Evolutionary conservation across 37 sponge, comb jelly and placozoan genomes (phyloP).

Genomic region (Ianthella basta): DNA sequence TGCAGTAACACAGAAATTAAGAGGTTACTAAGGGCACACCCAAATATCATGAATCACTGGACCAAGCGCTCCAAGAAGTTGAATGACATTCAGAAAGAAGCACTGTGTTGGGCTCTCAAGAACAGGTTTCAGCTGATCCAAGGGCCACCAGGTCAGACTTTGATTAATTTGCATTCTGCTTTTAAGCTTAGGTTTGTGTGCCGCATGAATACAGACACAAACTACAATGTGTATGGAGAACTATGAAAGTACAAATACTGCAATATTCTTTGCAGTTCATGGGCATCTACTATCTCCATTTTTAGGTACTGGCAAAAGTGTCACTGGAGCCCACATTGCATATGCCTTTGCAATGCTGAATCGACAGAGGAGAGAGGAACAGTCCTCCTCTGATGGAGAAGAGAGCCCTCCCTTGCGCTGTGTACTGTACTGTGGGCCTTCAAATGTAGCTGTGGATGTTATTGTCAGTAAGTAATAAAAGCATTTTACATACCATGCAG

Average conservation of each 20-base stretch:
- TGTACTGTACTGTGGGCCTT: constrained; percentile 77
- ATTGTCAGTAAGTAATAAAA: constrained; percentile 54
- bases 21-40: background rate
- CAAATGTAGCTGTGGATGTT: constrained; percentile 74
- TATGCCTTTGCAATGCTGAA: constrained; percentile 60
- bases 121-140: constrained; percentile 67
- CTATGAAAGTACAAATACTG: too few relatives aligned
- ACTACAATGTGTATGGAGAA: too few relatives aligned
- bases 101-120: constrained; percentile 31
- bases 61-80: constrained; percentile 6
- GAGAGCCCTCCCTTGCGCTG: background rate
- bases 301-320: constrained; percentile 79
- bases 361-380: background rate
- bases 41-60: constrained; percentile 18
- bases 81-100: constrained; percentile 53
- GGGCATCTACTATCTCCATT: background rate
- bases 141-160: constrained; percentile 86
- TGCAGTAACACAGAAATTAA: background rate
- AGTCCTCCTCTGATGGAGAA: background rate
- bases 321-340: constrained; percentile 76
- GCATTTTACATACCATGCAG: too few relatives aligned
- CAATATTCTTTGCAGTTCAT: too few relatives aligned
- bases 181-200: too few relatives aligned
- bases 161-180: too few relatives aligned
- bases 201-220: too few relatives aligned